A percentile compares a stretch with the other conserved stretches of the same genome.
Conservation (phyloP, 1,140 invertebrate species). For the Venustaconcha ellipsiformis region DNA sequence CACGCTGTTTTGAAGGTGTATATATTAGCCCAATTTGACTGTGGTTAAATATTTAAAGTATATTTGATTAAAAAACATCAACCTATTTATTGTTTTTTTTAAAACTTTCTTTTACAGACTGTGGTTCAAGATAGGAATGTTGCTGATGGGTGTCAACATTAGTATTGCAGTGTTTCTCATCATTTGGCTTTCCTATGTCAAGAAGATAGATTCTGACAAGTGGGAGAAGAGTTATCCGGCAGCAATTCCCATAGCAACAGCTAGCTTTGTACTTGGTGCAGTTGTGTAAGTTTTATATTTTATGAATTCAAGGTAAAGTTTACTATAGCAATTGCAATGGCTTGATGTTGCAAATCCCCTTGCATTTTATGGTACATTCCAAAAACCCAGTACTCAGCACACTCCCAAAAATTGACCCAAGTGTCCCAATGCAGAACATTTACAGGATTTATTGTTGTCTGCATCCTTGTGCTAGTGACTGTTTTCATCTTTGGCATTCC, state of each 20-base stretch:
- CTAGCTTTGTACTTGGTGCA: slow-evolving; percentile 57
- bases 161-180: slow-evolving; percentile 62
- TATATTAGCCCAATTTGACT: too few species aligned
- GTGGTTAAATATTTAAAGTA: too few species aligned
- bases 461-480: too few species aligned
- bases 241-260: slow-evolving; percentile 65
- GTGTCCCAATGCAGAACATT: too few species aligned
- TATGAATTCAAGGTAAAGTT: too few species aligned
- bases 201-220: slow-evolving; percentile 64
- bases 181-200: slow-evolving; percentile 58
- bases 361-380: too few species aligned
- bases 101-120: slow-evolving; percentile 42
- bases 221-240: slow-evolving; percentile 64
- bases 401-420: too few species aligned
- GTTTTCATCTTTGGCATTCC: too few species aligned
- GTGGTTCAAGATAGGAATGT: slow-evolving; percentile 60
- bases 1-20: too few species aligned
- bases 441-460: too few species aligned
- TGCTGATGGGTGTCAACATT: slow-evolving; percentile 56
- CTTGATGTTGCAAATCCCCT: too few species aligned
- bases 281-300: slow-evolving; percentile 55
- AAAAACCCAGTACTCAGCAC: too few species aligned
- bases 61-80: neutral
- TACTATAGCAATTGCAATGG: neutral
- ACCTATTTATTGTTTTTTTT: neutral